Percentiles rank a stretch among this genome's conserved stretches.
Evolutionary conservation across 1,140 invertebrate species (phyloP).

Genomic region (Vollenhovia emeryi): DNA sequence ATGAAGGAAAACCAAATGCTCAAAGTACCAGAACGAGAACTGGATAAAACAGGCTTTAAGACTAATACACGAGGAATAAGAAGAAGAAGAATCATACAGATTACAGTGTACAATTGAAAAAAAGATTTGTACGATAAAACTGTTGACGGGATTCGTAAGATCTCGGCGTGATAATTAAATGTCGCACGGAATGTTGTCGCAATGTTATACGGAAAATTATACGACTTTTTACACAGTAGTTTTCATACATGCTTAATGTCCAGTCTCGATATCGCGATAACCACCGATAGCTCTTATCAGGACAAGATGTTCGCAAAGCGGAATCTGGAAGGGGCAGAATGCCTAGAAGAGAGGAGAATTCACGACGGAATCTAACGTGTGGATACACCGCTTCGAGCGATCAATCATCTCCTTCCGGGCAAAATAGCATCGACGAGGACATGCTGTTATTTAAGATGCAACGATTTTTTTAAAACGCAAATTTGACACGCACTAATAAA

Average conservation of each 20-base stretch:
- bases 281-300: background rate
- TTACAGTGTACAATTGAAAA: background rate
- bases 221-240: background rate
- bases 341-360: background rate
- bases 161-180: background rate
- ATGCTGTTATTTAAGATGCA: background rate
- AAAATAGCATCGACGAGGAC: background rate
- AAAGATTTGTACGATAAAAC: background rate
- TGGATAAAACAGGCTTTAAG: too few relatives aligned
- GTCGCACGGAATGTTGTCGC: background rate
- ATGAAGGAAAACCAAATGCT: too few relatives aligned
- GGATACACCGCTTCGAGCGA: background rate
- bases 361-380: background rate
- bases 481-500: background rate
- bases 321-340: background rate
- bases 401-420: background rate
- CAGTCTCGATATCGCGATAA: background rate
- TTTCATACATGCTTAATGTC: background rate
- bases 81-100: background rate
- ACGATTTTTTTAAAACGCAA: background rate
- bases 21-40: too few relatives aligned
- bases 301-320: background rate
- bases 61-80: too few relatives aligned
- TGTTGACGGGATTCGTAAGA: background rate
- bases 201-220: background rate